Base-by-base conservation (phyloP, 2,113 vertebrate genomes). In the Chrysochloris asiatica region DNA sequence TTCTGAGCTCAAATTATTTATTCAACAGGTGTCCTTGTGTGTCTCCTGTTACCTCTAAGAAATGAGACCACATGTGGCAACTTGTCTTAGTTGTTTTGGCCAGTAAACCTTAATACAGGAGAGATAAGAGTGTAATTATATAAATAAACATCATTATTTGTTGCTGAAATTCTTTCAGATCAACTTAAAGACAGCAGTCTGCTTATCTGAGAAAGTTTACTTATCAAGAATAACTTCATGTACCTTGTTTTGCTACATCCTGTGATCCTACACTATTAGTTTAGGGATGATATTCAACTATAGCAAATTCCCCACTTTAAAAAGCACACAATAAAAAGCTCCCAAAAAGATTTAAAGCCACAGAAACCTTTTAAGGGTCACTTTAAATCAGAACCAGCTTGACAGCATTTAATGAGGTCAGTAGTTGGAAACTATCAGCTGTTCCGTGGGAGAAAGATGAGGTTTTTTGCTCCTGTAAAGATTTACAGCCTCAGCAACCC, bases 91-190 rank as follows among this genome's bases (percentile, higher is more conserved):
- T n/a, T n/a, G n/a, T n/a, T n/a, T n/a, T n/a, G n/a, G n/a, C n/a
- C n/a, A n/a, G n/a, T n/a, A n/a, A n/a, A n/a, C n/a, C n/a, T n/a
- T n/a, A n/a, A n/a, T n/a, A n/a, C n/a, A 61, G n/a, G 75, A 67
- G 75, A 85, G 30, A 76, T 71, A 88, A 67, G 13, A 69, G 33
- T 52, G 16, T 89, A 87, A 67, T 89, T 26, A 17, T 79, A 45
- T 63, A 80, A 85, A n/a, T n/a, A n/a, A n/a, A n/a, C n/a, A n/a
- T n/a, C n/a, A n/a, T n/a, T n/a, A n/a, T n/a, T 88, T 88, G 41
- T 75, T 92, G 86, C 43, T 36, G 54, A 94, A 92, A 82, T 77
- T 77, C 43, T 54, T 47, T 6, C 30, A 86, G 7, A 84, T 87
- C 65, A 80, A 41, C 52, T 82, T 89, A 38, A 45, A 89, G 69